A percentile compares a stretch with the other conserved stretches of the same genome.
Conservation (phyloP, 2,797 vertebrate species). For the Vespertilio murinus region DNA sequence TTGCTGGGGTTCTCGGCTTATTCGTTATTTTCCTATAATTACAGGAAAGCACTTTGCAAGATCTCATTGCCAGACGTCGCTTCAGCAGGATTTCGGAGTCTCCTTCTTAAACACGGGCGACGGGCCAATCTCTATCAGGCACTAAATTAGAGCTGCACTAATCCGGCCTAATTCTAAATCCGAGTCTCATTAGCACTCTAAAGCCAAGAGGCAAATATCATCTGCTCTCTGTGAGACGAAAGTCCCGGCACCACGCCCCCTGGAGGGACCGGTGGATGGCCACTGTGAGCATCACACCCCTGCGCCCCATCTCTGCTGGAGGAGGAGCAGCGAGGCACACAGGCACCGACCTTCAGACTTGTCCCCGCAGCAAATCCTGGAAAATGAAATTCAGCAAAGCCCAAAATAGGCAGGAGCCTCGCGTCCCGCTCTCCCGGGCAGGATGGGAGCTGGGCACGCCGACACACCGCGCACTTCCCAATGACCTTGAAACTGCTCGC, state of each 20-base stretch:
- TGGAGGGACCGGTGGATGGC: background rate
- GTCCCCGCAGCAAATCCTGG: slow-evolving; percentile 18
- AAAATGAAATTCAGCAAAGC: slow-evolving; percentile 58
- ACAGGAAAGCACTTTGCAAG: background rate
- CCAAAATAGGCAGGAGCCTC: slow-evolving; percentile 40
- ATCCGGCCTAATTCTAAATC: slow-evolving; percentile 33
- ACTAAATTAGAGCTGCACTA: background rate
- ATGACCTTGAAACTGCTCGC: slow-evolving; percentile 33
- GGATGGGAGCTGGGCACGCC: background rate
- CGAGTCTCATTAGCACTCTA: background rate
- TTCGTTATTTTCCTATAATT: background rate
- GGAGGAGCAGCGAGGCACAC: background rate
- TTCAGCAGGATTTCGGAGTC: slow-evolving; percentile 27
- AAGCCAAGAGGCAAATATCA: background rate
- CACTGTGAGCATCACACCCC: background rate
- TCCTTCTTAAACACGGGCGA: background rate
- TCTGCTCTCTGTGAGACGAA: background rate
- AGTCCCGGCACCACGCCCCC: background rate
- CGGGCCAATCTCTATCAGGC: background rate
- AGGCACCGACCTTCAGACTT: slow-evolving; percentile 32
- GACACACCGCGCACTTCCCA: no score
- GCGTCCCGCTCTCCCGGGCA: background rate
- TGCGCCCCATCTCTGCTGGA: background rate
- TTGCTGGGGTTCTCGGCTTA: background rate
- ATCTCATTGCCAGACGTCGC: background rate